A percentile compares a stretch with the other conserved stretches of the same genome.
Conservation (phyloP, 1,140 invertebrate genomes). For the Teleogryllus occipitalis region DNA sequence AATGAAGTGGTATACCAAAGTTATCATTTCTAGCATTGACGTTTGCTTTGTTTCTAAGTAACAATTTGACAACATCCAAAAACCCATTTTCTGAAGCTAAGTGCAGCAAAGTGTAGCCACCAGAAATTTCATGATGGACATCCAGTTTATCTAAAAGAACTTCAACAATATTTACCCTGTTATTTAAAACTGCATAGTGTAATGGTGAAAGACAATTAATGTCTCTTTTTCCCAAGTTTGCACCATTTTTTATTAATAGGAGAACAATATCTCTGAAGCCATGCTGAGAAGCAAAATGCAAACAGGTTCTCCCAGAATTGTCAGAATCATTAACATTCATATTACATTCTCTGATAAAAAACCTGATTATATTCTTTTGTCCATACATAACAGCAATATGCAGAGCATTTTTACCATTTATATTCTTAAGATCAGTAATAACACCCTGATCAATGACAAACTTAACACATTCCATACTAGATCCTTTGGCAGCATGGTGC, state of each 20-base stretch:
- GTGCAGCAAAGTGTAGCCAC: conserved; percentile 20
- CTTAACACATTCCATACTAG: conserved; percentile 23
- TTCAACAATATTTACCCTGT: background rate
- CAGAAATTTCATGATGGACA: conserved; percentile 17
- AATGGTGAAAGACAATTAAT: conserved; percentile 6
- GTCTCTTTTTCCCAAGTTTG: background rate
- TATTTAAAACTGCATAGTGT: conserved; percentile 6
- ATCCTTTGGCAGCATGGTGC: conserved; percentile 26
- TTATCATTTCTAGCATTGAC: conserved; percentile 20
- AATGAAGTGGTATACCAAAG: background rate
- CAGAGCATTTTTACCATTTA: conserved; percentile 16
- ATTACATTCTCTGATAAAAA: background rate
- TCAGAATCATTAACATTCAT: background rate
- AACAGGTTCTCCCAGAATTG: background rate
- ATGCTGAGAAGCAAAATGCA: background rate
- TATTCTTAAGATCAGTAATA: conserved; percentile 22
- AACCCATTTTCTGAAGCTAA: conserved; percentile 19
- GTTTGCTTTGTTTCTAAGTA: conserved; percentile 20
- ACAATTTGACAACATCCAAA: conserved; percentile 21
- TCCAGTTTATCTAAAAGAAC: background rate
- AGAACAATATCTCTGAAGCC: background rate
- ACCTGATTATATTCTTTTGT: background rate
- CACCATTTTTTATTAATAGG: background rate
- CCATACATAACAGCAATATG: conserved; percentile 14
- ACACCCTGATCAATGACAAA: conserved; percentile 24